A percentile compares a stretch with the other conserved stretches of the same genome.
Conservation (phyloP, 2,797 vertebrate species). For the Neosilurus mollespiculum region DNA sequence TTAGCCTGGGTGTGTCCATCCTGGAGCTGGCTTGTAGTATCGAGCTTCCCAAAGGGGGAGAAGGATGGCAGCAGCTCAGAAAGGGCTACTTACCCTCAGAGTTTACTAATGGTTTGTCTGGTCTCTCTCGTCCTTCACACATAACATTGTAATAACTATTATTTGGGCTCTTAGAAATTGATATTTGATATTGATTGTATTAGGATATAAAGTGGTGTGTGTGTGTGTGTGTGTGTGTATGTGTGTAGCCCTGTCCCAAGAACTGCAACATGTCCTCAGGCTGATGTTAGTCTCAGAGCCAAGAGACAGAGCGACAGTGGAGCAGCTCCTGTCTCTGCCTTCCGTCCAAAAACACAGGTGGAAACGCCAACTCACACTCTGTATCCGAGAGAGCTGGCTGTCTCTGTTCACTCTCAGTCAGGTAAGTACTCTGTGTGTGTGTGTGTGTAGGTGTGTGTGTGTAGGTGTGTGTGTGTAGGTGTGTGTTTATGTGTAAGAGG, state of each 20-base stretch:
- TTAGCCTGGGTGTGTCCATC: conserved; percentile 85
- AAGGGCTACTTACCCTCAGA: conserved; percentile 81
- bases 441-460: no score
- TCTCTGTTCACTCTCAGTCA: conserved; percentile 64
- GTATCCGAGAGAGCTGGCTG: conserved; percentile 63
- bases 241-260: conserved; percentile 74
- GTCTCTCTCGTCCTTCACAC: not conserved
- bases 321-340: conserved; percentile 73
- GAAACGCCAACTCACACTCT: conserved; percentile 68
- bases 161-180: not conserved
- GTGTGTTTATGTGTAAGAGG: no score
- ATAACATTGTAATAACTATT: not conserved
- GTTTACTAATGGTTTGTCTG: conserved; percentile 76
- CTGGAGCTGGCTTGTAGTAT: conserved; percentile 88
- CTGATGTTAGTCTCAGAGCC: conserved; percentile 83
- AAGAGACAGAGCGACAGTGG: conserved; percentile 73
- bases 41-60: conserved; percentile 86
- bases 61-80: conserved; percentile 87
- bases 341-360: conserved; percentile 68
- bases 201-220: not conserved
- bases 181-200: not conserved
- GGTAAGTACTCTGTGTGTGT: conserved; percentile 55
- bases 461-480: no score
- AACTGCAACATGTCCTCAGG: conserved; percentile 77
- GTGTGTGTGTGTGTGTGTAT: conserved; percentile 13